phyloP scores from a whole-genome alignment of 2,113 vertebrate genomes.

The Herpetotheres cachinnans region DNA sequence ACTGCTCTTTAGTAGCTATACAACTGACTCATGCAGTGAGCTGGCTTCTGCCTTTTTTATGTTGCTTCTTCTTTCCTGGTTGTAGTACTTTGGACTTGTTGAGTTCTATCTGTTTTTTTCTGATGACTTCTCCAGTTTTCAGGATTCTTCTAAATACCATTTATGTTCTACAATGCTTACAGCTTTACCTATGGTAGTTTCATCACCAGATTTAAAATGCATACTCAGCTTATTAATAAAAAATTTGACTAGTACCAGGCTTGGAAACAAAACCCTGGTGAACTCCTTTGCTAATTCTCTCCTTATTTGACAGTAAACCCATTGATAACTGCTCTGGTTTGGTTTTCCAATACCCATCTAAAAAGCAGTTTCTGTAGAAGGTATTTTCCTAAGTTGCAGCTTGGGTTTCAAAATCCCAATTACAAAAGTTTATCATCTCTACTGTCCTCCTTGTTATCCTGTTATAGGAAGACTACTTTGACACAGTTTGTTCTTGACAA shows the following conservation, averaged over 20 bases:
- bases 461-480: background rate
- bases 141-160: background rate
- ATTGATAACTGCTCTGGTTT: background rate
- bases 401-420: background rate
- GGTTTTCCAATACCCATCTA: background rate
- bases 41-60: background rate
- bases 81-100: background rate
- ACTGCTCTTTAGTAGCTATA: background rate
- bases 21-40: background rate
- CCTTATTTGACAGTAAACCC: background rate
- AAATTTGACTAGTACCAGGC: background rate
- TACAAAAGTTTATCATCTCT: background rate
- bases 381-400: background rate
- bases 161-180: background rate
- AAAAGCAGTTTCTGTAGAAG: background rate
- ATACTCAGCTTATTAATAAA: background rate
- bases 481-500: background rate
- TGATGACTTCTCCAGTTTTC: background rate
- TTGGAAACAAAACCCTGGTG: background rate
- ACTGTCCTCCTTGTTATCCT: rapidly evolving
- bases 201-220: background rate
- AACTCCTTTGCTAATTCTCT: background rate
- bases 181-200: background rate
- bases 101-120: background rate
- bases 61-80: background rate